Conservation (phyloP, 1,140 invertebrate species). For the Psix sp. region DNA sequence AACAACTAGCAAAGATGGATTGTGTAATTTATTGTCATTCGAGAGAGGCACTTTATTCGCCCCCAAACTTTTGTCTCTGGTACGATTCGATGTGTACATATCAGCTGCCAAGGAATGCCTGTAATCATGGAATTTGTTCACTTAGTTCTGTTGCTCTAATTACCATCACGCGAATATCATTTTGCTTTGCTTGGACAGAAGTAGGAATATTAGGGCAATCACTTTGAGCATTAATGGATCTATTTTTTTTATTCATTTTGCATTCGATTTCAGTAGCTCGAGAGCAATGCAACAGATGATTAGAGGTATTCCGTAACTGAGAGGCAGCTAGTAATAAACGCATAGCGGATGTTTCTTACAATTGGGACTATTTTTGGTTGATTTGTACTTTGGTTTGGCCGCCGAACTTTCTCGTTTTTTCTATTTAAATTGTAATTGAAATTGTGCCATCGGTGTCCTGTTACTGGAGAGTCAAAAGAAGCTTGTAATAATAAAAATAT, state of each 20-base stretch:
- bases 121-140: slow-evolving; percentile 34
- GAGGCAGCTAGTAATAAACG: slow-evolving; percentile 71
- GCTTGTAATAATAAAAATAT: slow-evolving; percentile 54
- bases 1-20: slow-evolving; percentile 61
- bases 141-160: slow-evolving; percentile 14
- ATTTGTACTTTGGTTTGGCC: too few species aligned
- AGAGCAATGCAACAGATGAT: too few species aligned
- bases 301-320: slow-evolving; percentile 72
- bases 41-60: slow-evolving; percentile 53
- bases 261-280: too few species aligned
- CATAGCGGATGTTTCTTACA: slow-evolving; percentile 64
- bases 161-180: not conserved
- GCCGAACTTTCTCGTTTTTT: slow-evolving; percentile 27
- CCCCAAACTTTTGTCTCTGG: slow-evolving; percentile 46
- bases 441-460: slow-evolving; percentile 51
- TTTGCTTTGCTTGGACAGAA: too few species aligned
- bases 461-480: slow-evolving; percentile 54
- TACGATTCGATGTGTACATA: slow-evolving; percentile 58
- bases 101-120: slow-evolving; percentile 53
- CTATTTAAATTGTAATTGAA: slow-evolving; percentile 50
- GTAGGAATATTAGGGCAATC: too few species aligned
- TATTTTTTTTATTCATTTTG: too few species aligned
- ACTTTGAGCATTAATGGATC: slow-evolving; percentile 26
- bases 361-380: slow-evolving; percentile 59
- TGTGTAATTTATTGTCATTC: slow-evolving; percentile 64